Conservation (phyloP, 2,888 invertebrate species). For the Deladenus siricidicola region DNA sequence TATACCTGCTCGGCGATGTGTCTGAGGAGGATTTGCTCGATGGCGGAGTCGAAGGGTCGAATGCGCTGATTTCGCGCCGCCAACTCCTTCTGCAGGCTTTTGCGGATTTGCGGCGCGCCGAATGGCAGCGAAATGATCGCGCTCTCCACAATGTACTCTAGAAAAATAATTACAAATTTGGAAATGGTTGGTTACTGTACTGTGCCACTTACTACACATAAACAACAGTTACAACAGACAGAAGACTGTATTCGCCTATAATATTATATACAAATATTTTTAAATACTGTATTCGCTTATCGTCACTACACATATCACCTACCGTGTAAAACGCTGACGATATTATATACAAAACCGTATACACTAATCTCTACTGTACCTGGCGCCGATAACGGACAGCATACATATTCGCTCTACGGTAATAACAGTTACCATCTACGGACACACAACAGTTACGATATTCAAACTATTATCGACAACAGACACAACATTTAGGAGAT, state of each 20-base stretch:
- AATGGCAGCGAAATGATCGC: slow-evolving; percentile 59
- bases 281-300: no score
- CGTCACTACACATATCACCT: no score
- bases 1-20: slow-evolving; percentile 57
- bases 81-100: slow-evolving; percentile 36
- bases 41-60: not conserved
- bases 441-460: not conserved
- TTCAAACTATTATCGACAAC: not conserved
- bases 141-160: slow-evolving; percentile 57
- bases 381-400: no score
- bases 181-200: not conserved
- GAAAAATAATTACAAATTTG: not conserved
- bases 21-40: slow-evolving; percentile 57
- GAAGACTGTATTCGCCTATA: no score
- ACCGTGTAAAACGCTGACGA: no score
- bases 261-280: no score
- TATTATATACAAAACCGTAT: no score
- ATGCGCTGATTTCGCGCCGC: slow-evolving; percentile 43
- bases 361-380: no score
- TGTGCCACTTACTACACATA: no score
- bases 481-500: not conserved
- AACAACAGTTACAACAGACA: no score
- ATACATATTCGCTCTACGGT: no score
- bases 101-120: slow-evolving; percentile 58
- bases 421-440: no score